phyloP scores from a whole-genome alignment of 2,888 invertebrate genomes.

The Marronus borbonicus region DNA sequence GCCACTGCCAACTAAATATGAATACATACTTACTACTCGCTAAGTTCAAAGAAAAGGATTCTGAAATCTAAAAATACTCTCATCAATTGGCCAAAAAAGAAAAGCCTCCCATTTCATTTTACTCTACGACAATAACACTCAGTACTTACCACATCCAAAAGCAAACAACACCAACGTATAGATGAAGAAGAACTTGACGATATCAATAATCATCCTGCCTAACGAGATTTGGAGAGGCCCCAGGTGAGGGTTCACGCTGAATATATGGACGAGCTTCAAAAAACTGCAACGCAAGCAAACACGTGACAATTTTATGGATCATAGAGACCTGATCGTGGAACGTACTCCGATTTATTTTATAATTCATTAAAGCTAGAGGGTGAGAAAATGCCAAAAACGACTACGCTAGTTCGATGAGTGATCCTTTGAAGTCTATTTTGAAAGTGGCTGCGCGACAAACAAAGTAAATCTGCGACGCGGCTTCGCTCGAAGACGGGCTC shows the following conservation, averaged over 20 bases:
- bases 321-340: neutral
- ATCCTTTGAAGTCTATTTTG: conserved; percentile 39
- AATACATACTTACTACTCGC: no score
- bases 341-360: neutral
- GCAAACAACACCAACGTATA: conserved; percentile 94
- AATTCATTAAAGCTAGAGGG: conserved; percentile 22
- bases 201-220: conserved; percentile 94
- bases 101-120: no score
- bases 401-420: neutral
- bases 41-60: no score
- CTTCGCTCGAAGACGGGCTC: no score
- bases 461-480: neutral
- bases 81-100: no score
- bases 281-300: conserved; percentile 76
- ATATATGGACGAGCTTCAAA: conserved; percentile 95
- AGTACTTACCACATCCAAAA: conserved; percentile 90
- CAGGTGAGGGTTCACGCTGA: conserved; percentile 96
- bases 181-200: conserved; percentile 96
- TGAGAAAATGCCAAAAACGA: conserved; percentile 33
- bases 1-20: no score
- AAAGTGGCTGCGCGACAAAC: neutral
- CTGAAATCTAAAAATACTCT: no score
- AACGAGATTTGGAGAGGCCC: conserved; percentile 95
- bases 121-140: no score
- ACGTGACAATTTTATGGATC: neutral